Evolutionary conservation across 2,888 invertebrate species (phyloP).

Genomic region (Drosophila peninsularis): DNA sequence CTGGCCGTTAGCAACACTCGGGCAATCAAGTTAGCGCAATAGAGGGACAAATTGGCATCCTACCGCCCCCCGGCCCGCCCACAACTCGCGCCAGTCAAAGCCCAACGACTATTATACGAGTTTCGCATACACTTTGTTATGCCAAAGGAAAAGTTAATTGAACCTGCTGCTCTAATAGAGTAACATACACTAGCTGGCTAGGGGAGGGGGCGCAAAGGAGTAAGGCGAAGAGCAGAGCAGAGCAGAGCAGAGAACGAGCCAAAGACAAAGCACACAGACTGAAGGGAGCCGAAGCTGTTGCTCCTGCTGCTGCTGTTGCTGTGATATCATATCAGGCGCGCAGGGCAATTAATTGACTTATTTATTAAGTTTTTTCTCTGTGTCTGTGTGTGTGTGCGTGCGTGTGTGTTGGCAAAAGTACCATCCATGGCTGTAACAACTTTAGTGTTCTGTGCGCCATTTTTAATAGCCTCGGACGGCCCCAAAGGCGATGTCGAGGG

Average conservation of each 20-base stretch:
- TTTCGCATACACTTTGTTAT: conserved; percentile 68
- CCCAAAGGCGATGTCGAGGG: conserved; percentile 62
- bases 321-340: conserved; percentile 66
- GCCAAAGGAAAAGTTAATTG: conserved; percentile 78
- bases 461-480: conserved; percentile 78
- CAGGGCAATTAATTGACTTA: conserved; percentile 77
- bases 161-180: conserved; percentile 66
- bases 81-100: conserved; percentile 32
- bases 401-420: conserved; percentile 43
- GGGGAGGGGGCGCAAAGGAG: not conserved
- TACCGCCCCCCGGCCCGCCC: not conserved
- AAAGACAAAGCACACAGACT: conserved; percentile 11
- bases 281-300: conserved; percentile 40
- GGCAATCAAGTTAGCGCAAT: conserved; percentile 50
- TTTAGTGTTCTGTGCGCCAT: conserved; percentile 73
- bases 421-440: conserved; percentile 67
- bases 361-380: conserved; percentile 76
- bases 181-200: conserved; percentile 31
- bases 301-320: conserved; percentile 39
- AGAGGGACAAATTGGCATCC: not conserved
- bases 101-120: conserved; percentile 67
- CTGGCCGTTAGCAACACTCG: not conserved
- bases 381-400: conserved; percentile 44
- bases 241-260: too few species aligned
- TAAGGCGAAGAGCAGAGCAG: too few species aligned